Evolutionary conservation across 2,113 vertebrate species (phyloP).

Genomic region (Lophura nycthemera): DNA sequence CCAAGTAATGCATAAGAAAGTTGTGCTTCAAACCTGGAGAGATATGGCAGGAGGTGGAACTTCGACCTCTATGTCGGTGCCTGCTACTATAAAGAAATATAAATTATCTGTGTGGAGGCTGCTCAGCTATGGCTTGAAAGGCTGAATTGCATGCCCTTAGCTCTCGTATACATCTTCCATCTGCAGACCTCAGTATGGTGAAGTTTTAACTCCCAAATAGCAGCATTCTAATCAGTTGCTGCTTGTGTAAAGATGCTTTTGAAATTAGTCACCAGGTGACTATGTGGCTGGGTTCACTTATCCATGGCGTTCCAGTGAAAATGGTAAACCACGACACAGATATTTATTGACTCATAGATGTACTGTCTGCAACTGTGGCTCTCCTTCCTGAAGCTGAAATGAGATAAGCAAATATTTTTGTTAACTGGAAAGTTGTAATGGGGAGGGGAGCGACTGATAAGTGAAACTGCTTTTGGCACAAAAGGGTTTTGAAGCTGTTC

Average conservation of each 20-base stretch:
- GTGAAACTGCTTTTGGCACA: background rate
- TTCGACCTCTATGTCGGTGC: background rate
- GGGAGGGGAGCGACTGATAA: background rate
- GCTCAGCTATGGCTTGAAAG: background rate
- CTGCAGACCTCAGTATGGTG: background rate
- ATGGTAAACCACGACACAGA: slow-evolving; percentile 13
- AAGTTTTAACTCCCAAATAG: slow-evolving; percentile 46
- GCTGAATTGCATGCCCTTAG: slow-evolving; percentile 2
- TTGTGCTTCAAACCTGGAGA: background rate
- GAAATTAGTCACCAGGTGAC: slow-evolving; percentile 57
- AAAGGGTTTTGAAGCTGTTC: background rate
- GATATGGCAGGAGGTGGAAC: background rate
- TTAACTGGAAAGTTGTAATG: background rate
- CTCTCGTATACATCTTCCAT: background rate
- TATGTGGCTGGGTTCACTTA: slow-evolving; percentile 54
- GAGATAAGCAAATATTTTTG: slow-evolving; percentile 16
- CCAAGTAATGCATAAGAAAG: background rate
- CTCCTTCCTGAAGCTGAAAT: background rate
- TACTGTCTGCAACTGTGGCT: background rate
- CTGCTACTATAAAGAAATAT: background rate
- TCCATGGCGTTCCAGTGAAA: slow-evolving; percentile 33
- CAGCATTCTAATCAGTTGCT: slow-evolving; percentile 49
- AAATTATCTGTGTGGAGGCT: background rate
- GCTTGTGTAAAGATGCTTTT: slow-evolving; percentile 39
- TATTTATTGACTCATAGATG: background rate